A percentile compares a stretch with the other conserved stretches of the same genome.
Conservation (phyloP, 2,888 invertebrate genomes). For the Metallyticus violacea region DNA sequence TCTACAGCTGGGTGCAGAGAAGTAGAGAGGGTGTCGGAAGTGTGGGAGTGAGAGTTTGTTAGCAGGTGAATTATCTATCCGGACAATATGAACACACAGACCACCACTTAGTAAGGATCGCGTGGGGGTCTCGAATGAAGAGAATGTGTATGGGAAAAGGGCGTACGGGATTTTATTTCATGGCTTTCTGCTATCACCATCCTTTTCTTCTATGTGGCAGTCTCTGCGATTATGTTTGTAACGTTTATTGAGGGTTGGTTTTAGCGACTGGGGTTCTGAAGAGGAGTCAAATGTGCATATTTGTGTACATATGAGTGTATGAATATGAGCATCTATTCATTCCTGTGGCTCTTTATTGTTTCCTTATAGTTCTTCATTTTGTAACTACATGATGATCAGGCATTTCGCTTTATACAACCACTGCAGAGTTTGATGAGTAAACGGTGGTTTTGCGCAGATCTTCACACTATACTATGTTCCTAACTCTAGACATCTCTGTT, state of each 20-base stretch:
- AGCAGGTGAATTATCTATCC: not conserved
- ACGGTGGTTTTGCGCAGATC: not conserved
- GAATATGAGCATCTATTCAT: not conserved
- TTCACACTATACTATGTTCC: not conserved
- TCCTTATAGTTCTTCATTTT: not conserved
- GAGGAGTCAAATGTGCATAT: not conserved
- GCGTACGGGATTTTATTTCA: not conserved
- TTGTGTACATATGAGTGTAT: too few relatives aligned
- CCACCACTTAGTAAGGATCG: not conserved
- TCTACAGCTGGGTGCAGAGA: not conserved
- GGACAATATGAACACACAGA: slow-evolving; percentile 22
- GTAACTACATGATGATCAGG: not conserved
- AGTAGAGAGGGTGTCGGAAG: not conserved
- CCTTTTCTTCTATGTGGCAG: not conserved
- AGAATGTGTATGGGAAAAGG: not conserved
- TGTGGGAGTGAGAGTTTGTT: not conserved
- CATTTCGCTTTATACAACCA: not conserved
- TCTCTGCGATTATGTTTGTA: not conserved
- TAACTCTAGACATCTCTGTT: too few relatives aligned
- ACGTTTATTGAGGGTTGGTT: not conserved
- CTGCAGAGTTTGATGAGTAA: not conserved
- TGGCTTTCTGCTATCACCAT: not conserved
- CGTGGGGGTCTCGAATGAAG: not conserved
- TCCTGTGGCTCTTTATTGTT: not conserved
- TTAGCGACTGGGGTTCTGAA: not conserved